These are phyloP conservation scores for Ictalurus furcatus DNA, from an alignment of 2,113 vertebrate genomes.

Conservation along the genomic window DNA sequence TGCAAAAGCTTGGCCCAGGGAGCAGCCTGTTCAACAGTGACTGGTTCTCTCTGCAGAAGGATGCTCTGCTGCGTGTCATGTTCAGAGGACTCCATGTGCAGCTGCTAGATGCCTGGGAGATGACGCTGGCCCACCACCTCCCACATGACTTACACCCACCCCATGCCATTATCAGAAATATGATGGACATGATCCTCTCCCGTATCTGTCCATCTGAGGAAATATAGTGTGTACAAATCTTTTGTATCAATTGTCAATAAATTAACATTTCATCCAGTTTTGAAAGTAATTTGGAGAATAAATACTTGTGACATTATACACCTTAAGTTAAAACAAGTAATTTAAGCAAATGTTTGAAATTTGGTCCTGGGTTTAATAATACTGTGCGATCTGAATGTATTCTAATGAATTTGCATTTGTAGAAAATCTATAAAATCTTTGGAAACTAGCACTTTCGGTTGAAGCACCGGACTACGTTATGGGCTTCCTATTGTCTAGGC, in stretches of 20 bases:
- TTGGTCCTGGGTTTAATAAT: background rate
- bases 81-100: slow-evolving; percentile 85
- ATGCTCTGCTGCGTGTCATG: slow-evolving; percentile 86
- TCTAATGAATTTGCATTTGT: no score
- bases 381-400: no score
- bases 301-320: no score
- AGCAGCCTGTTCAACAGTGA: slow-evolving; percentile 78
- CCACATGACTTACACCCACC: slow-evolving; percentile 90
- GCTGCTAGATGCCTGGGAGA: slow-evolving; percentile 71
- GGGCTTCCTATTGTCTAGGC: no score
- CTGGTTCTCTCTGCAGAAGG: slow-evolving; percentile 90
- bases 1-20: slow-evolving; percentile 83
- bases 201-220: slow-evolving; percentile 77
- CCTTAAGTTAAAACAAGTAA: background rate
- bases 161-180: slow-evolving; percentile 85
- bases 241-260: background rate
- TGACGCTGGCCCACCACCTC: slow-evolving; percentile 81
- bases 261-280: no score
- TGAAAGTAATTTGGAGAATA: no score
- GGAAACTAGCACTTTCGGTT: no score
- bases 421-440: no score
- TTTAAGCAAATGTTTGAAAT: background rate
- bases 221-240: slow-evolving; percentile 15
- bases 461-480: no score
- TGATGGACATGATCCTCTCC: slow-evolving; percentile 86